Evolutionary conservation across 2,113 vertebrate genomes (phyloP), one percentile per base, ranked within the genome.

Genomic region (Sapayoa aenigma): DNA sequence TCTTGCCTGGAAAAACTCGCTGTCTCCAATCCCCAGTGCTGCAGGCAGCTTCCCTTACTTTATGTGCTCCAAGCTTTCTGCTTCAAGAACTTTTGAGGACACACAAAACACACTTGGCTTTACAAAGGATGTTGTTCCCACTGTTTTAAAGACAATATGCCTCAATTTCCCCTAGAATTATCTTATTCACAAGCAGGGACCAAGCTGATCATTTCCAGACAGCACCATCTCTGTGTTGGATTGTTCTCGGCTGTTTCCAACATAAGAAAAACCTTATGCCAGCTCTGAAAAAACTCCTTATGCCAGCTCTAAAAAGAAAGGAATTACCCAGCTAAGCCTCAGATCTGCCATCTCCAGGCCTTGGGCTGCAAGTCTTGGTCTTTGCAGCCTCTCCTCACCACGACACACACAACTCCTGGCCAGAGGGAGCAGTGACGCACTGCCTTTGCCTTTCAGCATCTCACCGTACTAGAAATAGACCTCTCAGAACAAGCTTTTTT

Each of bases 291-390:
- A 35, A 47, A 44, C 19, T 4, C n/a, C 6, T 13, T 7, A 28
- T 33, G 18, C 5, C 14, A 2, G 21, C 46, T 55, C 53, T 55
- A 23, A 20, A 68, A 80, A 35, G 68, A 56, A 65, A 53, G 1
- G 31, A 31, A 6, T 28, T 15, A 18, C 68, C 7, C 59, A 69
- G 47, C 6, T 2, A 4, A 50, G 73, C 2, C 94, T 95, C 91
- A 89, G 91, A 77, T 44, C 89, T 81, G 92, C 88, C 91, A 90
- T 9, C 91, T 89, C 89, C 89, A 95, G 94, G 94, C 68, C 52
- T 86, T 71, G 7, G 4, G 76, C 80, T 81, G 91, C 83, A 90
- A 92, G 56, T 65, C 69, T 80, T 2, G 12, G 60, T 47, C 60
- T 67, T 30, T 11, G 33, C 86, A 89, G 39, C 56, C 55, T 89